These are phyloP conservation scores for Otocyon megalotis DNA, from an alignment of 2,113 vertebrate genomes.

Conservation along the genomic window DNA sequence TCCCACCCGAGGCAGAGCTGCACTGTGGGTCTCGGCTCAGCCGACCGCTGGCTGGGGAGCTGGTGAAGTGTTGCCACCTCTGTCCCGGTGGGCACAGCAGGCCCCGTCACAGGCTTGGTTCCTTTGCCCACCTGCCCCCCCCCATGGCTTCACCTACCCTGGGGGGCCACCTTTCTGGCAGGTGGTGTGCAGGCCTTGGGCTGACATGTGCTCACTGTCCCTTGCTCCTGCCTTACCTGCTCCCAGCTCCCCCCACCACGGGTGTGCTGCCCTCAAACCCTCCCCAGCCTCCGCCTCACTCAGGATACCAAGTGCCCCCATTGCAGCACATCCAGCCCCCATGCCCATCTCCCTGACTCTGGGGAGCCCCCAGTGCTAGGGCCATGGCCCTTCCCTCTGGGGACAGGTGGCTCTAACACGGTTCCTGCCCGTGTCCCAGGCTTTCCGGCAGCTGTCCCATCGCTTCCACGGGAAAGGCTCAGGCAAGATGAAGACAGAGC, in stretches of 20 bases:
- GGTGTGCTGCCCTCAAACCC: background rate
- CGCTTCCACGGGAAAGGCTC: conserved; percentile 96
- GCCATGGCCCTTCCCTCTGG: background rate
- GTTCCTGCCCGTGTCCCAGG: conserved; percentile 75
- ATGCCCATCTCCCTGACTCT: fast-evolving
- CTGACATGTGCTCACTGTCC: background rate
- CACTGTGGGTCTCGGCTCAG: background rate
- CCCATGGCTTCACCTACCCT: background rate
- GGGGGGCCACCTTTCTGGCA: background rate
- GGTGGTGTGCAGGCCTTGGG: background rate
- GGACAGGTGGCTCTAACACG: fast-evolving
- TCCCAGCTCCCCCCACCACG: background rate
- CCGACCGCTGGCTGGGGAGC: fast-evolving
- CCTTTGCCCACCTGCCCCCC: background rate
- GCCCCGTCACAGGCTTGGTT: background rate
- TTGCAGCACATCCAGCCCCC: fast-evolving
- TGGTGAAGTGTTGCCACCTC: background rate
- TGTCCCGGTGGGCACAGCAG: background rate
- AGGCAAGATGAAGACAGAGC: conserved; percentile 96
- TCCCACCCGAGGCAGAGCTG: background rate
- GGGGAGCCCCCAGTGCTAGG: background rate
- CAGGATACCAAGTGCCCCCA: fast-evolving
- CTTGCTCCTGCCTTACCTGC: fast-evolving
- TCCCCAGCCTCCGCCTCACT: background rate
- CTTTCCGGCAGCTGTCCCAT: conserved; percentile 96